These are phyloP conservation scores for Callopanchax toddi DNA, from an alignment of 2,113 vertebrate species.

Conservation along the genomic window DNA sequence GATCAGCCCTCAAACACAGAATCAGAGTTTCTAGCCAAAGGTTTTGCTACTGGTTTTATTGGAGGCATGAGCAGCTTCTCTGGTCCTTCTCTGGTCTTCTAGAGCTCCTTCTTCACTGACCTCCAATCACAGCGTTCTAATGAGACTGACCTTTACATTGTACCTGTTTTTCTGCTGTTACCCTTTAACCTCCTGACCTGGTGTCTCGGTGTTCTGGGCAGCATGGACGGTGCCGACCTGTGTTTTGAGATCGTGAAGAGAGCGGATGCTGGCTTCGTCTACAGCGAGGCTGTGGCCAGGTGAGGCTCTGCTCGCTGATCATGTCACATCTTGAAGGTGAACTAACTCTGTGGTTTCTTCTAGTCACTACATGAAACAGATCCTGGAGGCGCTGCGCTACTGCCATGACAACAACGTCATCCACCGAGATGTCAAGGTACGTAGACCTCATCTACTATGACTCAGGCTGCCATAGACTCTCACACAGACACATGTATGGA, in stretches of 20 bases:
- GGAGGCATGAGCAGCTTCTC: too few species aligned
- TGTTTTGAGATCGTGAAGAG: conserved; percentile 95
- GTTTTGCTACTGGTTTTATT: too few species aligned
- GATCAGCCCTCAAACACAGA: too few species aligned
- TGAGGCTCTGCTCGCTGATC: conserved; percentile 61
- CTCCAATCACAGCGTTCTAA: conserved; percentile 35
- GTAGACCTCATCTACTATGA: background rate
- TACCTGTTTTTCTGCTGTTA: conserved; percentile 8
- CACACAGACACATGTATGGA: background rate
- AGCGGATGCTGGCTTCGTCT: conserved; percentile 94
- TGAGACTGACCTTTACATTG: conserved; percentile 44
- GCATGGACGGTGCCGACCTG: conserved; percentile 96
- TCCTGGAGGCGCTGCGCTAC: conserved; percentile 96
- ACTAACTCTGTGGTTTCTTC: background rate
- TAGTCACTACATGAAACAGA: conserved; percentile 99
- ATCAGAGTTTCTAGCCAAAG: too few species aligned
- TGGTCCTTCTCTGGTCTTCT: too few species aligned
- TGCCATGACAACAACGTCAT: conserved; percentile 99
- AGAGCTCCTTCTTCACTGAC: conserved; percentile 10
- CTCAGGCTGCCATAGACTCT: background rate
- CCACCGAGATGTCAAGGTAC: conserved; percentile 98
- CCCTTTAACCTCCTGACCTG: conserved; percentile 17
- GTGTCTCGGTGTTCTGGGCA: conserved; percentile 49
- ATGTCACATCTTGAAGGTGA: background rate
- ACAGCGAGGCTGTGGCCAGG: conserved; percentile 97